phyloP scores from a whole-genome alignment of 2,113 vertebrate species.

The Pogona vitticeps region DNA sequence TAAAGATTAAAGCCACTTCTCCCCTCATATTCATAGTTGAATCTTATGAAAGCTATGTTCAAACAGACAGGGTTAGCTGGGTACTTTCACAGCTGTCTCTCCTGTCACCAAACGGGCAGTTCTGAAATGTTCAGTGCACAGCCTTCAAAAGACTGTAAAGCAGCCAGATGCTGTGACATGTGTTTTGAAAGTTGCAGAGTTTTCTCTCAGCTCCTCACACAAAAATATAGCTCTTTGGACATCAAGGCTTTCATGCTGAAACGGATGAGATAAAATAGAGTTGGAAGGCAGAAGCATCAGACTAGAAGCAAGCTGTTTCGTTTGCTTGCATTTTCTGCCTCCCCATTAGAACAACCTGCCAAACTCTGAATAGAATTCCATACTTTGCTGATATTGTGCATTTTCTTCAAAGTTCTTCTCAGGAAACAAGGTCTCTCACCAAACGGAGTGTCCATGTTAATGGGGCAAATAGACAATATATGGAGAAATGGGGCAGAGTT shows the following conservation, averaged over 20 bases:
- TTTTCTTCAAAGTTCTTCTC: background rate
- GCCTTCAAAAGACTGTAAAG: conserved; percentile 37
- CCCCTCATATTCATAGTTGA: conserved; percentile 7
- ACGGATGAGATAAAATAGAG: background rate
- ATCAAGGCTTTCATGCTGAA: background rate
- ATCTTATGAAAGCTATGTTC: conserved; percentile 10
- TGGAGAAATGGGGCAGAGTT: background rate
- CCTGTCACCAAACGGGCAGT: conserved; percentile 17
- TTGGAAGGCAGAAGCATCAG: background rate
- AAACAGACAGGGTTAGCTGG: conserved; percentile 17
- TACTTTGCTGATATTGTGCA: too few relatives aligned
- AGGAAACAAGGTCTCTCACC: background rate
- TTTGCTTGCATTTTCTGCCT: background rate
- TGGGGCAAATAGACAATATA: background rate
- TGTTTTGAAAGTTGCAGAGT: background rate
- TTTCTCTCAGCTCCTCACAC: background rate
- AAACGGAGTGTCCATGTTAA: background rate
- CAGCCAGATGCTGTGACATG: background rate
- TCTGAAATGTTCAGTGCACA: conserved; percentile 25
- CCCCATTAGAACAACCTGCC: background rate
- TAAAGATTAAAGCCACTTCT: conserved; percentile 32
- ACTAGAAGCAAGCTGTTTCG: background rate
- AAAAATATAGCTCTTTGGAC: conserved; percentile 7
- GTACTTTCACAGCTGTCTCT: conserved; percentile 23
- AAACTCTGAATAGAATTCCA: background rate